Conservation (phyloP, 1,140 invertebrate species). For the Drosophila simulans region DNA sequence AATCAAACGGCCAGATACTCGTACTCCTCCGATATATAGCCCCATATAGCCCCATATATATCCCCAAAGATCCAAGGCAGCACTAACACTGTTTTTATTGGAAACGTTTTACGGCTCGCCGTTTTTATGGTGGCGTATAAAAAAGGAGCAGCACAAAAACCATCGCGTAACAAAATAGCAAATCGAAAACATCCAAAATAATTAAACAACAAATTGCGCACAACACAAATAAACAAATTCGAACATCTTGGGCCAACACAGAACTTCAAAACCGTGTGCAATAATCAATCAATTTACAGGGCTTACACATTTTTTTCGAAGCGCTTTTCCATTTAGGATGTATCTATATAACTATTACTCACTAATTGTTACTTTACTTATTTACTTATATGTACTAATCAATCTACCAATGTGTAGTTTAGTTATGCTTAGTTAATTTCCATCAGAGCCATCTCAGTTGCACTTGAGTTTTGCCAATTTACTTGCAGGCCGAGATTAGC, state of each 20-base stretch:
- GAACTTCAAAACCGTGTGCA: slow-evolving; percentile 5
- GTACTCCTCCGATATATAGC: slow-evolving; percentile 8
- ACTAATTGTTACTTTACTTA: no score
- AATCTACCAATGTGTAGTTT: no score
- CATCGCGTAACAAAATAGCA: slow-evolving; percentile 57
- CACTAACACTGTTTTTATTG: slow-evolving; percentile 61
- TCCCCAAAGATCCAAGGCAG: slow-evolving; percentile 28
- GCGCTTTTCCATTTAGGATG: neutral
- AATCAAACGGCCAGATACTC: slow-evolving; percentile 15
- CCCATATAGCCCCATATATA: slow-evolving; percentile 11
- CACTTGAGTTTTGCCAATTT: slow-evolving; percentile 61
- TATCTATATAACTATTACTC: no score
- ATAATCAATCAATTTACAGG: slow-evolving; percentile 38
- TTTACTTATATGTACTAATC: no score
- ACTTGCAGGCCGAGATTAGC: slow-evolving; percentile 56
- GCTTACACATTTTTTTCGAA: neutral
- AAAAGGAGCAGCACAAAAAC: slow-evolving; percentile 36
- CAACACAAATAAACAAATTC: slow-evolving; percentile 58
- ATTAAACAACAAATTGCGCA: slow-evolving; percentile 62
- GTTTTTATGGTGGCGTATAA: slow-evolving; percentile 67
- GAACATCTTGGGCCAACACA: slow-evolving; percentile 1
- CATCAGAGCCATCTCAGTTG: slow-evolving; percentile 5
- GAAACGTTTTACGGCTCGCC: slow-evolving; percentile 66
- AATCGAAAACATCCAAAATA: slow-evolving; percentile 63
- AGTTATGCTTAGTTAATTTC: no score